Evolutionary conservation across 2,113 vertebrate genomes (phyloP), one percentile per base, ranked within the genome.

Genomic region (Mesembrinibis cayennensis): DNA sequence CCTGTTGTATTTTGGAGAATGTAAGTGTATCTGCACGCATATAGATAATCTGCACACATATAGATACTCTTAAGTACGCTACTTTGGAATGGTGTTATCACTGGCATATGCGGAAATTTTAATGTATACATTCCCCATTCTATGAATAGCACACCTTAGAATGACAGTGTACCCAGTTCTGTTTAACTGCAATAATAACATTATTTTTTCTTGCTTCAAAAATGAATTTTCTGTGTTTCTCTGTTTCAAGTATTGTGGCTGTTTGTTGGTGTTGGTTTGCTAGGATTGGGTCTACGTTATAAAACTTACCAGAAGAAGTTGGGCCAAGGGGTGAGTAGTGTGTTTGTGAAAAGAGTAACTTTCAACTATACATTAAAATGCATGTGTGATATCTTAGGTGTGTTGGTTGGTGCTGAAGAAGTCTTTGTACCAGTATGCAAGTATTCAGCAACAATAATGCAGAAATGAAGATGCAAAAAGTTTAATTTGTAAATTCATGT

Each of bases 201-300:
- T 38, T n/a, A 11, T 56, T 77, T 93, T 77, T 26, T 80, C 47
- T 74, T 70, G 11, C 36, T 73, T 70, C 70, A 73, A 94, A 82
- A 91, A 8, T 1, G 18, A 53, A 9, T 53, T 83, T 61, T 71
- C 58, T 95, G 9, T 86, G 25, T 82, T 81, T 72, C 85, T 97
- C 42, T 97, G 0, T 97, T 97, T 95, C 63, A 79, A 98, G 98
- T 97, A 49, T 87, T 98, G 86, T 98, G 98, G 98, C 97, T 98
- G 65, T 84, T 98, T 67, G 97, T 98, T 93, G 97, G 98, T 89
- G 23, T 97, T 71, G 98, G 98, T 17, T 97, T 98, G 45, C 87
- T 98, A 70, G 98, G 98, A 96, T 53, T 98, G 97, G 97, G 97
- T 96, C 86, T 98, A 10, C 98, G 98, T 56, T 97, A 97, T 63